Evolutionary conservation across 2,888 invertebrate genomes (phyloP).

Genomic region (Lamproptera curius): DNA sequence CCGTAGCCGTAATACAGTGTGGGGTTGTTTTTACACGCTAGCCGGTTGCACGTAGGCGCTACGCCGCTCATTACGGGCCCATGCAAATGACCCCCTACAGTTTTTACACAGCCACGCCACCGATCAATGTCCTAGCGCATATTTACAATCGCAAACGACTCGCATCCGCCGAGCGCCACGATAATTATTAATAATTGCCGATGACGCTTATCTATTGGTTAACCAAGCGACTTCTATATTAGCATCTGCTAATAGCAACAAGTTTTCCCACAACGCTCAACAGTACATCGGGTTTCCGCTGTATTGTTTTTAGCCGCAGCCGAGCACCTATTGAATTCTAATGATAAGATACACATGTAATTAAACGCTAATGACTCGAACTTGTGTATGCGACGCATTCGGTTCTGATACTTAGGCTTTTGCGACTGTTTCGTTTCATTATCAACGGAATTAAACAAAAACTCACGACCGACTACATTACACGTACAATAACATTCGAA

Average conservation of each 20-base stretch:
- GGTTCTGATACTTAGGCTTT: constrained; percentile 3
- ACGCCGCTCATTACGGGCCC: constrained; percentile 48
- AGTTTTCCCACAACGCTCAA: constrained; percentile 3
- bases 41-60: constrained; percentile 34
- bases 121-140: constrained; percentile 61
- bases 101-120: constrained; percentile 62
- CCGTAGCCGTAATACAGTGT: constrained; percentile 33
- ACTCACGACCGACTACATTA: background rate
- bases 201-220: constrained; percentile 27
- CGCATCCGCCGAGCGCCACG: constrained; percentile 61
- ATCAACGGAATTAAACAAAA: background rate
- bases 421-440: constrained; percentile 1
- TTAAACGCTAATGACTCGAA: constrained; percentile 35
- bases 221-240: constrained; percentile 1
- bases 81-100: constrained; percentile 70
- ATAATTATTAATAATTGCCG: constrained; percentile 72
- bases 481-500: constrained; percentile 5
- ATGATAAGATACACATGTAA: constrained; percentile 44
- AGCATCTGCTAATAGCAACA: constrained; percentile 10
- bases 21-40: constrained; percentile 40
- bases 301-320: constrained; percentile 35
- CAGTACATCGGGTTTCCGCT: constrained; percentile 25
- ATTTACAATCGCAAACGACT: constrained; percentile 71
- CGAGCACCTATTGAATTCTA: constrained; percentile 30
- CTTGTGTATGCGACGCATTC: background rate